These are phyloP conservation scores for Gymnorhina tibicen DNA, from an alignment of 2,113 vertebrate genomes.

Conservation along the genomic window DNA sequence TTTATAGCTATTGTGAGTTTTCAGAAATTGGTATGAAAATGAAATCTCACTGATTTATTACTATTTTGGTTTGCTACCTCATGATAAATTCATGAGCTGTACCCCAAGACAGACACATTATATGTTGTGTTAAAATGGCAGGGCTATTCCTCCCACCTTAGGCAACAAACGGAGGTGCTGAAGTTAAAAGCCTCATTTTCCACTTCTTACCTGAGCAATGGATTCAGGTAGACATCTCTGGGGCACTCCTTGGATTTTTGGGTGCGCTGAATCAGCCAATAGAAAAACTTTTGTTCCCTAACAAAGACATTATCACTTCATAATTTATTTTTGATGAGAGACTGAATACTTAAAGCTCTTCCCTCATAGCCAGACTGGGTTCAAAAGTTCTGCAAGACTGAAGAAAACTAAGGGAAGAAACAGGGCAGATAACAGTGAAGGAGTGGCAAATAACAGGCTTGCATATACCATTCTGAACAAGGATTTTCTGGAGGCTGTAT, in stretches of 20 bases:
- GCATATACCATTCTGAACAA: accelerated
- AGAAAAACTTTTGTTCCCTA: background rate
- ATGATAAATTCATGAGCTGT: background rate
- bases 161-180: background rate
- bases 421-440: background rate
- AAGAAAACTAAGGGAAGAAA: background rate
- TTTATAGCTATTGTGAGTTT: background rate
- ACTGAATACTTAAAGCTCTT: background rate
- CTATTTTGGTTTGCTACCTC: background rate
- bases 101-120: background rate
- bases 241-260: background rate
- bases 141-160: background rate
- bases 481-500: background rate
- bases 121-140: background rate
- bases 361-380: background rate
- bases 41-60: background rate
- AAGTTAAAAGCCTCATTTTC: background rate
- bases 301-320: background rate
- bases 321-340: background rate
- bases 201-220: background rate
- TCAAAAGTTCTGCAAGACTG: background rate
- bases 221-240: background rate
- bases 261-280: background rate
- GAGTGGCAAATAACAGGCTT: background rate
- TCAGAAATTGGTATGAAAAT: background rate